A percentile compares a stretch with the other conserved stretches of the same genome.
Conservation (phyloP, 2,113 vertebrate species). For the Epinephelus lanceolatus region DNA sequence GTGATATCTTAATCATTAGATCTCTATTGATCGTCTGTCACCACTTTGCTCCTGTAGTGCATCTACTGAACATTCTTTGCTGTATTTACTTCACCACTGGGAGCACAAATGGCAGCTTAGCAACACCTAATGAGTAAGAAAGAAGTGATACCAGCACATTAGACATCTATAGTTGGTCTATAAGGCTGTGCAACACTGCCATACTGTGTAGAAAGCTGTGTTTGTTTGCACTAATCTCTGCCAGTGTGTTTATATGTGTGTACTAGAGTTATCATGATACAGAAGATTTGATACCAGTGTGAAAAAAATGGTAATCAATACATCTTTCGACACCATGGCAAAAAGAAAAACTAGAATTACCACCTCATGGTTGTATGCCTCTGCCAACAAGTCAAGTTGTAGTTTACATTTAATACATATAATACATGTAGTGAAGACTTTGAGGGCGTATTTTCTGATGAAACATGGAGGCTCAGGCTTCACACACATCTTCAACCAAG, state of each 20-base stretch:
- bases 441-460: too few species aligned
- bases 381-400: too few species aligned
- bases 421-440: too few species aligned
- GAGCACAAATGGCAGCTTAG: conserved; percentile 38
- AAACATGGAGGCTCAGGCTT: too few species aligned
- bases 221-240: conserved; percentile 1
- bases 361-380: too few species aligned
- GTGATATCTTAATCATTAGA: conserved; percentile 66
- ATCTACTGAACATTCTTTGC: conserved; percentile 47
- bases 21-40: conserved; percentile 70
- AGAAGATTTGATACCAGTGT: too few species aligned
- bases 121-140: conserved; percentile 45
- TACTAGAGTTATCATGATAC: too few species aligned
- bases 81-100: conserved; percentile 51
- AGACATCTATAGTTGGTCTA: neutral
- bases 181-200: conserved; percentile 6
- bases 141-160: conserved; percentile 27
- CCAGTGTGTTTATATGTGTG: conserved; percentile 11
- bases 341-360: too few species aligned
- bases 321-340: too few species aligned
- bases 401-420: too few species aligned
- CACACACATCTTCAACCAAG: too few species aligned
- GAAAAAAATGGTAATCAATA: too few species aligned
- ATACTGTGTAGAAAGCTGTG: neutral
- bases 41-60: conserved; percentile 54